A percentile compares a stretch with the other conserved stretches of the same genome.
Conservation (phyloP, 1,140 invertebrate genomes). For the Drosophila ambigua region DNA sequence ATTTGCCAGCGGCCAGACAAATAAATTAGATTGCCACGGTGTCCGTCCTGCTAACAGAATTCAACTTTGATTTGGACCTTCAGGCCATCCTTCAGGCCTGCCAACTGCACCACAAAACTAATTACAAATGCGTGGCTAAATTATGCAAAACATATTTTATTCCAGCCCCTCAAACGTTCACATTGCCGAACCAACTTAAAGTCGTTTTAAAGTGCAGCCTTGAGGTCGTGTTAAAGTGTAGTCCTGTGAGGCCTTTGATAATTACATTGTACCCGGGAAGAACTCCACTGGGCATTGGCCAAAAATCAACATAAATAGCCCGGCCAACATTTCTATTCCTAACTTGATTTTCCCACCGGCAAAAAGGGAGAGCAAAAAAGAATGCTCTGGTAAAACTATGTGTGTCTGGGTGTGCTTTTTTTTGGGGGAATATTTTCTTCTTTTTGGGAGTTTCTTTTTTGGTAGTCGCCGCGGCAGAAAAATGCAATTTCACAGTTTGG, state of each 20-base stretch:
- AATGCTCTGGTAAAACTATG: constrained; percentile 29
- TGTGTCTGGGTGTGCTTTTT: constrained; percentile 23
- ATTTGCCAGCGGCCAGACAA: constrained; percentile 64
- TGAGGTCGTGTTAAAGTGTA: too few species aligned
- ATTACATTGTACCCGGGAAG: constrained; percentile 58
- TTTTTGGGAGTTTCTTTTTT: constrained; percentile 14
- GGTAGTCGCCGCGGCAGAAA: constrained; percentile 70
- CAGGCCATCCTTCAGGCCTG: neutral
- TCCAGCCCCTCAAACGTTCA: neutral
- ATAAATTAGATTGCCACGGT: constrained; percentile 68
- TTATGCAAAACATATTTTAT: constrained; percentile 52
- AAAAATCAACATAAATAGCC: constrained; percentile 81
- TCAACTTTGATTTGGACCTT: constrained; percentile 54
- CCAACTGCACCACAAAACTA: constrained; percentile 38
- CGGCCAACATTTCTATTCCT: constrained; percentile 79
- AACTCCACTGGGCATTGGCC: constrained; percentile 52
- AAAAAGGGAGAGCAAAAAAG: constrained; percentile 28
- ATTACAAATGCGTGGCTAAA: constrained; percentile 54
- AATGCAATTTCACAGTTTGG: constrained; percentile 83
- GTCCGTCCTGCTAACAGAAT: constrained; percentile 25
- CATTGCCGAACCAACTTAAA: constrained; percentile 31
- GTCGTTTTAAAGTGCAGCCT: constrained; percentile 27
- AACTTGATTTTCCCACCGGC: constrained; percentile 69
- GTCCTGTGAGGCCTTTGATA: constrained; percentile 35
- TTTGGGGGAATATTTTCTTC: constrained; percentile 3